Conservation (phyloP, 2,797 vertebrate genomes). For the Xenopus petersii region DNA sequence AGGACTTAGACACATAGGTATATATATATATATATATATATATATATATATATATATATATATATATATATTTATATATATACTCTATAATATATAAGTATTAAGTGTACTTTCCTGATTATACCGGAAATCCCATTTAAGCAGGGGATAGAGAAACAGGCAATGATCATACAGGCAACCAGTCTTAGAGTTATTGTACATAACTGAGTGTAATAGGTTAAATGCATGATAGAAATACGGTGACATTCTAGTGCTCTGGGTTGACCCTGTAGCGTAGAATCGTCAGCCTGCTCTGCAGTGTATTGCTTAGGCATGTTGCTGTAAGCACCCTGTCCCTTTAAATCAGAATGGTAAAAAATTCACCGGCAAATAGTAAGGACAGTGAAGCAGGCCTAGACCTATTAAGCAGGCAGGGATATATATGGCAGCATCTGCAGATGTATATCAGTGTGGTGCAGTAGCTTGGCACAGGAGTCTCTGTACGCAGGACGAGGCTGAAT, state of each 20-base stretch:
- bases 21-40: not conserved
- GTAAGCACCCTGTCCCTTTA: too few relatives aligned
- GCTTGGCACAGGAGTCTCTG: not conserved
- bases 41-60: not conserved
- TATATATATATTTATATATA: not conserved
- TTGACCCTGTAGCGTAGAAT: not conserved
- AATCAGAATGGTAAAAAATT: too few relatives aligned
- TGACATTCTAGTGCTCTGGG: not conserved
- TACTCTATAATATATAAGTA: not conserved
- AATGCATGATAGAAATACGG: not conserved
- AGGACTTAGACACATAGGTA: too few relatives aligned
- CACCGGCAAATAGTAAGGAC: too few relatives aligned
- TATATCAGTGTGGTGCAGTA: constrained; percentile 7
- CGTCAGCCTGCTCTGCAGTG: not conserved
- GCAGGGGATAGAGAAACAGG: too few relatives aligned
- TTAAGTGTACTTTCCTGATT: too few relatives aligned
- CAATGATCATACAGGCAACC: too few relatives aligned
- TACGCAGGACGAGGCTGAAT: constrained; percentile 8
- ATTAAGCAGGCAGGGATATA: not conserved
- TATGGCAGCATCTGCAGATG: constrained; percentile 11
- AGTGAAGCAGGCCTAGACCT: not conserved
- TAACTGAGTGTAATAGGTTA: too few relatives aligned
- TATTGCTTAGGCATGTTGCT: not conserved
- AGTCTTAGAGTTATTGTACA: too few relatives aligned
- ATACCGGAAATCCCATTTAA: too few relatives aligned